These are phyloP conservation scores for Lerista edwardsae DNA, from an alignment of 2,797 vertebrate species.

Conservation along the genomic window DNA sequence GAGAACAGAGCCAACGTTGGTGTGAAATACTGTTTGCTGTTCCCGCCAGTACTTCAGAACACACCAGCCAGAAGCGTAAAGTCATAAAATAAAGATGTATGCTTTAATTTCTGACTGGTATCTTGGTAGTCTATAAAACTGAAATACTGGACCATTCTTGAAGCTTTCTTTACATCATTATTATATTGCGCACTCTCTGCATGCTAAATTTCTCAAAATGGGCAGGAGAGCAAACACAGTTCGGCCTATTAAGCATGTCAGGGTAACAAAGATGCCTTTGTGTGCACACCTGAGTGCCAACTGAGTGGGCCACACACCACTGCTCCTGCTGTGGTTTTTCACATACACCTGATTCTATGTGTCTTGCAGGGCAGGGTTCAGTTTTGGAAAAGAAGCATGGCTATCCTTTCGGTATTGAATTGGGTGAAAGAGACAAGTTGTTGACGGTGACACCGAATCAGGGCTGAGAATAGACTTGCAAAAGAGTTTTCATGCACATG, in stretches of 20 bases:
- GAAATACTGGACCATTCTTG: conserved; percentile 53
- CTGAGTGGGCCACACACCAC: conserved; percentile 10
- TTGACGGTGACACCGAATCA: conserved; percentile 74
- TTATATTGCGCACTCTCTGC: not conserved
- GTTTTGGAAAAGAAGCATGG: conserved; percentile 66
- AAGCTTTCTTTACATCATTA: conserved; percentile 45
- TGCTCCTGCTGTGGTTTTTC: conserved; percentile 13
- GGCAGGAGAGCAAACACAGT: conserved; percentile 34
- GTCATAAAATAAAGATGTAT: conserved; percentile 47
- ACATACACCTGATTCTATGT: conserved; percentile 44
- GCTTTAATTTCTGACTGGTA: conserved; percentile 59
- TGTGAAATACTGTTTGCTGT: conserved; percentile 39
- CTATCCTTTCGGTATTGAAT: conserved; percentile 50
- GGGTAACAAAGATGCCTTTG: not conserved
- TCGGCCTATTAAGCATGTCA: conserved; percentile 28
- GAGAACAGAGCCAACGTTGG: conserved; percentile 27
- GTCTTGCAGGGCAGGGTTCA: conserved; percentile 51
- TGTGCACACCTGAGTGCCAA: conserved; percentile 36
- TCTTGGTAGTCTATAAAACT: conserved; percentile 60
- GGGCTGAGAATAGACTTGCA: conserved; percentile 71
- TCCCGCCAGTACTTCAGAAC: conserved; percentile 28
- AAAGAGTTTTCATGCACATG: conserved; percentile 65
- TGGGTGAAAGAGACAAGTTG: conserved; percentile 53
- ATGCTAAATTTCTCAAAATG: conserved; percentile 11
- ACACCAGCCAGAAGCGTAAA: conserved; percentile 29